Conservation (phyloP, 2,113 vertebrate genomes). For the Labeo rohita region DNA sequence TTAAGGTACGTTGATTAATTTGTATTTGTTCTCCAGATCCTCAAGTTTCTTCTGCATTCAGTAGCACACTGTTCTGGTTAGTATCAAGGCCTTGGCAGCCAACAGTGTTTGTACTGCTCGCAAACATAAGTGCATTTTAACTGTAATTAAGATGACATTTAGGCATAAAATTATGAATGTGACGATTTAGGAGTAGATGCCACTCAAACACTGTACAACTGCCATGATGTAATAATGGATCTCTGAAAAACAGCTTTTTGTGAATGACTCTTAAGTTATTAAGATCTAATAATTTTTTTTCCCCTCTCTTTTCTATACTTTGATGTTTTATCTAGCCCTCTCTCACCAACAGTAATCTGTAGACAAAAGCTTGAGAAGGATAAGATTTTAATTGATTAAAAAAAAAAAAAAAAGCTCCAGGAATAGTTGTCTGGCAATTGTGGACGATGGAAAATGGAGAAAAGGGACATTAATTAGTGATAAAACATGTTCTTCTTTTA, state of each 20-base stretch:
- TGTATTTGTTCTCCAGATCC: neutral
- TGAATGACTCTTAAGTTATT: neutral
- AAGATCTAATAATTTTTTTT: neutral
- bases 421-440: neutral
- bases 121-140: neutral
- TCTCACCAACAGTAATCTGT: neutral
- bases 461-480: neutral
- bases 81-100: neutral
- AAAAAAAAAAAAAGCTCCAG: no score
- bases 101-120: neutral
- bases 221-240: neutral
- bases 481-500: neutral
- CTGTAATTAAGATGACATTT: no score
- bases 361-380: neutral
- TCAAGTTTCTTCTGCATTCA: neutral
- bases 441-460: neutral
- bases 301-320: no score
- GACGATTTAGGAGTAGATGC: neutral
- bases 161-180: neutral
- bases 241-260: neutral
- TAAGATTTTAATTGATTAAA: neutral
- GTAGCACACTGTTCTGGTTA: neutral
- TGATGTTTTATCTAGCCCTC: neutral
- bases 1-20: neutral
- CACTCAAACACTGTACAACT: neutral